These are phyloP conservation scores for Alosa alosa DNA, from an alignment of 2,113 vertebrate genomes.

Conservation along the genomic window DNA sequence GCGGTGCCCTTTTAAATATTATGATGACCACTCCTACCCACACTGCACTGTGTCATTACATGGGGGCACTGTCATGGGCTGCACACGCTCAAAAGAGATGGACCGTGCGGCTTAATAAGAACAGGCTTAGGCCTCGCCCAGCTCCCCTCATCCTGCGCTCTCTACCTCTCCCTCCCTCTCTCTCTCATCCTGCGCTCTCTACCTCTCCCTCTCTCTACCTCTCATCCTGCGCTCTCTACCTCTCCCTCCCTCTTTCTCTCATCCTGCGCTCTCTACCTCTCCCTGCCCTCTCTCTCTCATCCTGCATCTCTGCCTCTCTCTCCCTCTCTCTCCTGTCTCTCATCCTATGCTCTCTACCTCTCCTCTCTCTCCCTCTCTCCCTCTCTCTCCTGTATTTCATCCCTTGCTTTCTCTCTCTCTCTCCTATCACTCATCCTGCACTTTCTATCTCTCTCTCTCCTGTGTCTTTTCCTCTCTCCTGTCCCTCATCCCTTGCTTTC, in stretches of 20 bases:
- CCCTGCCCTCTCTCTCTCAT: too few species aligned
- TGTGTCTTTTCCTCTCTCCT: neutral
- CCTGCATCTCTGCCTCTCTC: too few species aligned
- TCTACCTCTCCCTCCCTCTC: neutral
- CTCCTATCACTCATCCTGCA: too few species aligned
- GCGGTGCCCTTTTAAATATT: slow-evolving; percentile 20
- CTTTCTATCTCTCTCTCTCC: neutral
- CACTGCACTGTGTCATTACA: too few species aligned
- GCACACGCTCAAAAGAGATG: slow-evolving; percentile 29
- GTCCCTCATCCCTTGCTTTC: neutral
- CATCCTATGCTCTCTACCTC: too few species aligned
- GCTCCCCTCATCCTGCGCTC: neutral
- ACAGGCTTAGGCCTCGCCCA: neutral
- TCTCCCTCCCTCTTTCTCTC: neutral
- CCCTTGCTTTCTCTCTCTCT: neutral
- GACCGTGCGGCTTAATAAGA: slow-evolving; percentile 14
- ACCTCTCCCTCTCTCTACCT: too few species aligned
- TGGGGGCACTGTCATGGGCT: slow-evolving; percentile 23
- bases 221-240: too few species aligned
- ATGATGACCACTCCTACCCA: slow-evolving; percentile 25
- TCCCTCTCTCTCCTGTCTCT: too few species aligned
- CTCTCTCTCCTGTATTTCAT: neutral
- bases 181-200: too few species aligned
- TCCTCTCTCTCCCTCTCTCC: neutral
- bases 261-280: neutral